These are phyloP conservation scores for Tribolium freemani DNA, from an alignment of 2,888 invertebrate species.

Conservation along the genomic window DNA sequence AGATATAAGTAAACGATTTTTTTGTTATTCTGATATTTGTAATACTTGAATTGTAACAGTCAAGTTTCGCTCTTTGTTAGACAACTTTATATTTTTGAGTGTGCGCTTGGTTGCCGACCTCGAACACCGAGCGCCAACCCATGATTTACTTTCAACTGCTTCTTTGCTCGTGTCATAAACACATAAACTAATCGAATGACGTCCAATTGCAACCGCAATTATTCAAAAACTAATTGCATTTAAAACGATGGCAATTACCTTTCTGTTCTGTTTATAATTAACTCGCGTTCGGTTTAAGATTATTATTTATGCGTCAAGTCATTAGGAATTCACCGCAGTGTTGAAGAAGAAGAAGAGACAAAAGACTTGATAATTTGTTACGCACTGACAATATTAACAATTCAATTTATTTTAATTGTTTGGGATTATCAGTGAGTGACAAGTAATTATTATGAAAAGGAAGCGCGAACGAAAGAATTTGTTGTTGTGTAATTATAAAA, in stretches of 20 bases:
- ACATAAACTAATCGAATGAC: not conserved
- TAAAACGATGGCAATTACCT: not conserved
- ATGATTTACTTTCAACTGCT: no score
- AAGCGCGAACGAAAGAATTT: not conserved
- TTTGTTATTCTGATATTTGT: no score
- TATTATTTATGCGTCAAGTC: not conserved
- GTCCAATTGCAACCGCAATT: not conserved
- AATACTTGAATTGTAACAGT: no score
- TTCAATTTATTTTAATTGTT: not conserved
- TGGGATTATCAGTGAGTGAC: not conserved
- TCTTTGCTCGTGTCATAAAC: no score
- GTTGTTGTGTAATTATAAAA: not conserved
- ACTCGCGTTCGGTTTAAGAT: not conserved
- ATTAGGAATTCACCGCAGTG: not conserved
- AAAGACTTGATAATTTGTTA: not conserved
- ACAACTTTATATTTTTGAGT: not conserved
- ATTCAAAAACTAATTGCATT: not conserved
- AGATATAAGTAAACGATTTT: no score
- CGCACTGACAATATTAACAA: not conserved
- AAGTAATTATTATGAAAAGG: not conserved
- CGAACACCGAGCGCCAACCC: no score
- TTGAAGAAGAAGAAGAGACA: not conserved
- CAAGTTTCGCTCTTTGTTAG: not conserved
- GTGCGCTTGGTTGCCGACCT: no score
- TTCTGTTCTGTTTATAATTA: not conserved